Conservation (phyloP, 64 coral and sea anemone species). For the Dendrophyllia cribrosa region DNA sequence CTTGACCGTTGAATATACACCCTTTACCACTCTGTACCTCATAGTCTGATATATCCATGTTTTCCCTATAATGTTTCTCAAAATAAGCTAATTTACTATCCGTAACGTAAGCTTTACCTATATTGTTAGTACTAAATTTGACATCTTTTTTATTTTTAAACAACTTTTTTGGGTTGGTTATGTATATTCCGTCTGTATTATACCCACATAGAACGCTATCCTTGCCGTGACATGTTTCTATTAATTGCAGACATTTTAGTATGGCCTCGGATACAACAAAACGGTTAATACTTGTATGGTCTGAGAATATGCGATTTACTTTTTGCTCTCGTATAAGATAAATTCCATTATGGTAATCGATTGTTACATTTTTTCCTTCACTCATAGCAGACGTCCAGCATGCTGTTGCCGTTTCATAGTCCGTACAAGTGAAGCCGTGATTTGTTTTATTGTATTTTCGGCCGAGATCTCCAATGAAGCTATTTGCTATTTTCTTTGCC, state of each 20-base stretch:
- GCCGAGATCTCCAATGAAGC: constrained; percentile 26
- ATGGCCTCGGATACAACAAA: constrained; percentile 43
- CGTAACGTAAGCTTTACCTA: neutral
- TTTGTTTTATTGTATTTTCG: constrained; percentile 25
- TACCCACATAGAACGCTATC: too few species aligned
- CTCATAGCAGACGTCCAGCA: constrained; percentile 17
- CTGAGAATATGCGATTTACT: neutral
- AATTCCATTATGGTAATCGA: neutral
- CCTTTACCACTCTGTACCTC: neutral
- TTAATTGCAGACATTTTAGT: neutral
- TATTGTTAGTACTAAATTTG: too few species aligned
- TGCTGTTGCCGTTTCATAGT: constrained; percentile 10
- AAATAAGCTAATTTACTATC: constrained; percentile 19
- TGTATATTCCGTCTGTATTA: too few species aligned
- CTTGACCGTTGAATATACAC: neutral
- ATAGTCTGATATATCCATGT: neutral
- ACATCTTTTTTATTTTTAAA: too few species aligned
- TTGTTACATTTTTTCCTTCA: constrained; percentile 21
- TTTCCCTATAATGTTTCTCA: constrained; percentile 51
- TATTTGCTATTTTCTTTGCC: constrained; percentile 24
- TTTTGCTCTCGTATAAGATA: constrained; percentile 6
- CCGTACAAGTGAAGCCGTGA: neutral
- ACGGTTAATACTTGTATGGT: constrained; percentile 31
- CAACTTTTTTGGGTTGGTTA: too few species aligned
- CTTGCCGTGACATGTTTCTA: neutral